A percentile compares a stretch with the other conserved stretches of the same genome.
phyloP scores from a whole-genome alignment of 2,113 vertebrate species.

The Eudyptes chrysolophus region DNA sequence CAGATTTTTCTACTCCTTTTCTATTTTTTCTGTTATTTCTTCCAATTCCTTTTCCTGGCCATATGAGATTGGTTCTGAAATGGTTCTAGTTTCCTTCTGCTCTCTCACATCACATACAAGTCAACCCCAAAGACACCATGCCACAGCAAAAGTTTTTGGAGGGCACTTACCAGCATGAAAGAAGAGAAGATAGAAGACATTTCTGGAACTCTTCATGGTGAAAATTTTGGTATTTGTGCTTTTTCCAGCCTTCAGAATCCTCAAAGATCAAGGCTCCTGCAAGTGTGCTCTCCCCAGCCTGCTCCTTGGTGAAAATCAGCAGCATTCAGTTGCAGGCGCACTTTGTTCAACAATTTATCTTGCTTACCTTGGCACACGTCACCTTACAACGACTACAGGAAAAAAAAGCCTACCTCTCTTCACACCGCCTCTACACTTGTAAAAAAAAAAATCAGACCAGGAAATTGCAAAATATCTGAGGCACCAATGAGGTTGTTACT shows the following conservation, averaged over 20 bases:
- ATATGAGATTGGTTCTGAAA: background rate
- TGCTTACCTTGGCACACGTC: background rate
- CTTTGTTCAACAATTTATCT: background rate
- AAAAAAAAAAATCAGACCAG: background rate
- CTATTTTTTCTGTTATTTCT: background rate
- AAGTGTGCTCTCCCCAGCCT: background rate
- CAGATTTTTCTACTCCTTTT: background rate
- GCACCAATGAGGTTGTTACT: background rate
- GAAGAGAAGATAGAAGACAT: background rate
- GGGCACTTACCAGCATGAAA: slow-evolving; percentile 40
- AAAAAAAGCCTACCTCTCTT: background rate
- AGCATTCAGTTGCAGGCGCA: background rate
- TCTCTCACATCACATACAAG: background rate
- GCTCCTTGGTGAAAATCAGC: background rate
- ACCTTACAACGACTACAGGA: background rate
- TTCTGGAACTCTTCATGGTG: background rate
- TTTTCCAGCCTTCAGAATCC: background rate
- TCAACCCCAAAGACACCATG: background rate
- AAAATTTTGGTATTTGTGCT: background rate
- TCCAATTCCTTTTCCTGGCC: background rate
- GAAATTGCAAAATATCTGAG: background rate
- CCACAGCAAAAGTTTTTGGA: background rate
- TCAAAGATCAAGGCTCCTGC: background rate
- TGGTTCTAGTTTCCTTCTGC: background rate
- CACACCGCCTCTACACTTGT: background rate